These are phyloP conservation scores for Andrena dorsata DNA, from an alignment of 2,888 invertebrate genomes.

Conservation along the genomic window DNA sequence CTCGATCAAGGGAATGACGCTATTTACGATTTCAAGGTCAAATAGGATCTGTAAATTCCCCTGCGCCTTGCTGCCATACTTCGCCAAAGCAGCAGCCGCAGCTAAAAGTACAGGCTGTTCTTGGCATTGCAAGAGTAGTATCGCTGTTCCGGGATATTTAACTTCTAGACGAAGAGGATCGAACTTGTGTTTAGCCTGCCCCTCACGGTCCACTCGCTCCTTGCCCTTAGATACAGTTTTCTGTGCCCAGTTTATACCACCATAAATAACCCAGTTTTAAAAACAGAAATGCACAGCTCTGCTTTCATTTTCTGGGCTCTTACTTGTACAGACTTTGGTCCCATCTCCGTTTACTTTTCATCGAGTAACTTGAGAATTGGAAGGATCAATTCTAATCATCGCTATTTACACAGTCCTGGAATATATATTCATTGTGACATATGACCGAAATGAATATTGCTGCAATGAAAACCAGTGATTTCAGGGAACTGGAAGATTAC, in stretches of 20 bases:
- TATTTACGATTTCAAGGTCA: constrained; percentile 75
- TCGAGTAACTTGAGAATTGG: not conserved
- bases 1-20: constrained; percentile 72
- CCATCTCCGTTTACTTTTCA: constrained; percentile 32
- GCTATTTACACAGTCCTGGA: not conserved
- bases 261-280: not conserved
- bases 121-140: constrained; percentile 76
- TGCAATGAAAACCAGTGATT: not conserved
- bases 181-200: constrained; percentile 66
- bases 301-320: not conserved
- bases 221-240: constrained; percentile 69
- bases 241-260: constrained; percentile 28
- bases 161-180: constrained; percentile 74
- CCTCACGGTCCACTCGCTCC: constrained; percentile 65
- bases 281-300: not conserved
- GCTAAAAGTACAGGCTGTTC: constrained; percentile 84
- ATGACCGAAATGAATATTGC: constrained; percentile 26
- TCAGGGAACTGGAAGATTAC: too few species aligned
- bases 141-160: constrained; percentile 76
- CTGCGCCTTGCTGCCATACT: constrained; percentile 84
- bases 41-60: constrained; percentile 76
- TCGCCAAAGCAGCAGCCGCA: constrained; percentile 85
- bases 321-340: constrained; percentile 41
- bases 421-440: not conserved
- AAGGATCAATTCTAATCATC: not conserved